phyloP scores from a whole-genome alignment of 2,113 vertebrate species.

The Pantherophis guttatus region DNA sequence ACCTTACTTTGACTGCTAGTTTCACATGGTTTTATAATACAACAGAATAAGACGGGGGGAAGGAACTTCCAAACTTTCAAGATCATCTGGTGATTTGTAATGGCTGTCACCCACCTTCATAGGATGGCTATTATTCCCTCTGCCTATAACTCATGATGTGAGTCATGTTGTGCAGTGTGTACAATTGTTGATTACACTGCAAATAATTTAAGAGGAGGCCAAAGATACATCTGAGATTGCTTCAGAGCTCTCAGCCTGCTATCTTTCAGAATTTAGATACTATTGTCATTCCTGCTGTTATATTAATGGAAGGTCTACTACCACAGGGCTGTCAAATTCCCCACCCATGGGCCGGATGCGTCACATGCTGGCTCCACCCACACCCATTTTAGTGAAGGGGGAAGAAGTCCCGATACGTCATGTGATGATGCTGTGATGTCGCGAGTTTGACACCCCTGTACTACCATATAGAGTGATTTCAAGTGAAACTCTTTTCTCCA shows the following conservation, averaged over 20 bases:
- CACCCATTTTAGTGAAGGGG: too few relatives aligned
- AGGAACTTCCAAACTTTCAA: not conserved
- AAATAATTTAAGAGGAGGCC: not conserved
- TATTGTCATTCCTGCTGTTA: not conserved
- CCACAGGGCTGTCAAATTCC: too few relatives aligned
- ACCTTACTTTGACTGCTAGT: not conserved
- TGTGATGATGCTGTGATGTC: too few relatives aligned
- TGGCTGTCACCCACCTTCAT: not conserved
- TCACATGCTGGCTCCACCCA: too few relatives aligned
- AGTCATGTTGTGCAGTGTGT: not conserved
- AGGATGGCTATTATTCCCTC: not conserved
- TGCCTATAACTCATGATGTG: not conserved
- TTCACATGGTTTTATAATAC: not conserved
- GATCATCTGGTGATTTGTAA: not conserved
- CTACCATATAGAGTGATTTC: not conserved
- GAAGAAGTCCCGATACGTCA: too few relatives aligned
- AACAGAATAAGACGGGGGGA: not conserved
- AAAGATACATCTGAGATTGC: not conserved
- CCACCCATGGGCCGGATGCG: too few relatives aligned
- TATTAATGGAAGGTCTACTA: not conserved
- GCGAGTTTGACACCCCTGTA: too few relatives aligned
- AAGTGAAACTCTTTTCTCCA: not conserved
- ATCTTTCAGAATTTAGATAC: not conserved
- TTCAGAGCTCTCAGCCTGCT: not conserved
- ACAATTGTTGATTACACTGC: not conserved